phyloP scores from a whole-genome alignment of 2,888 invertebrate species.

The Platycheirus albimanus region DNA sequence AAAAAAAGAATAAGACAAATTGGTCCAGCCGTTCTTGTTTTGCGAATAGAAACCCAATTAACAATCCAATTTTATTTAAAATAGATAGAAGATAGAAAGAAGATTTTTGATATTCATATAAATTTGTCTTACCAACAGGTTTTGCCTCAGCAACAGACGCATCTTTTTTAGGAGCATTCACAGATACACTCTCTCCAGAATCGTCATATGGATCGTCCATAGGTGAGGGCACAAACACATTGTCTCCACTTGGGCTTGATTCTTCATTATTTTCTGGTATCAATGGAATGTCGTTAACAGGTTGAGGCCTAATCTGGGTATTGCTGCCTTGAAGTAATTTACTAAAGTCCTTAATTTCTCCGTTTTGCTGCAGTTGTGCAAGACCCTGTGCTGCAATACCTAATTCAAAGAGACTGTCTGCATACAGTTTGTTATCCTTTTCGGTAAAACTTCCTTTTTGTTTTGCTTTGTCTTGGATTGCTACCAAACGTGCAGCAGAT shows the following conservation, averaged over 20 bases:
- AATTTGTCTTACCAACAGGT: conserved; percentile 85
- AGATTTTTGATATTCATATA: no score
- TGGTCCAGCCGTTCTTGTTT: no score
- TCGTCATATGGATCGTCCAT: conserved; percentile 81
- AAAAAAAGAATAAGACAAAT: no score
- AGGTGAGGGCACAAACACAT: conserved; percentile 23
- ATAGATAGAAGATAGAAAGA: no score
- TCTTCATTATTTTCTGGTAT: conserved; percentile 10
- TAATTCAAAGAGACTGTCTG: conserved; percentile 84
- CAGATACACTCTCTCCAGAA: conserved; percentile 81
- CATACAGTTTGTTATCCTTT: conserved; percentile 85
- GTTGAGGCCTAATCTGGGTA: conserved; percentile 32
- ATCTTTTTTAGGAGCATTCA: conserved; percentile 85
- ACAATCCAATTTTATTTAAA: no score
- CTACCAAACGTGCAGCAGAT: conserved; percentile 85
- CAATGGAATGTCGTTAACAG: conserved; percentile 22
- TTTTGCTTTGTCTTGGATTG: conserved; percentile 86
- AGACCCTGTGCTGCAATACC: conserved; percentile 85
- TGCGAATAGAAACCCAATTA: no score
- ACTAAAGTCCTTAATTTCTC: conserved; percentile 84
- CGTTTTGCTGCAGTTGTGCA: conserved; percentile 84
- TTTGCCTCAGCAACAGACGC: conserved; percentile 90
- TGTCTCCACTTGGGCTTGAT: conserved; percentile 26
- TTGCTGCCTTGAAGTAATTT: conserved; percentile 80
- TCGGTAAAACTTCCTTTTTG: conserved; percentile 84